These are phyloP conservation scores for Lampris megalopsis DNA, from an alignment of 2,113 vertebrate genomes.

Conservation along the genomic window DNA sequence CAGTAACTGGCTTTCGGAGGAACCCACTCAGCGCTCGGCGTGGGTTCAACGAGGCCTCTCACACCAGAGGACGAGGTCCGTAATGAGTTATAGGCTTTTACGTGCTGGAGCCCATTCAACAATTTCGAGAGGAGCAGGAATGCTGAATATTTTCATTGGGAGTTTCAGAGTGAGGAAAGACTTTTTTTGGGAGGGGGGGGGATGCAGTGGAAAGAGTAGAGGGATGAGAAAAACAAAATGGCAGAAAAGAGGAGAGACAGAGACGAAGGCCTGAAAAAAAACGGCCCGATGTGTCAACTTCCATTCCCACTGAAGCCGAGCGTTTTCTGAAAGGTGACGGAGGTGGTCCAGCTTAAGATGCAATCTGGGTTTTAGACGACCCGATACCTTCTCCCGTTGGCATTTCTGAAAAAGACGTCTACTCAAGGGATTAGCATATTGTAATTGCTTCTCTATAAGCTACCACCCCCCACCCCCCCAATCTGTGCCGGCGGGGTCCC, in stretches of 20 bases:
- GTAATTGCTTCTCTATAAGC: too few species aligned
- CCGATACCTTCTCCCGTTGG: too few species aligned
- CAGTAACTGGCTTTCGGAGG: conserved; percentile 51
- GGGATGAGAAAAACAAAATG: background rate
- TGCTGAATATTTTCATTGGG: conserved; percentile 5
- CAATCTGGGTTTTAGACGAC: too few species aligned
- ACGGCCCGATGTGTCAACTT: background rate
- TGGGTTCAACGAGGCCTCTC: conserved; percentile 46
- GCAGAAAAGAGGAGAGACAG: background rate
- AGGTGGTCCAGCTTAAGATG: too few species aligned
- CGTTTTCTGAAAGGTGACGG: too few species aligned
- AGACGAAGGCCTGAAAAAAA: background rate
- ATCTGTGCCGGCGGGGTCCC: too few species aligned
- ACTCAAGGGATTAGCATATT: too few species aligned
- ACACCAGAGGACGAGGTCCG: conserved; percentile 49
- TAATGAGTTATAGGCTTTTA: conserved; percentile 56
- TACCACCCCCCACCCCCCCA: too few species aligned
- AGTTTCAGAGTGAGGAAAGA: conserved; percentile 5
- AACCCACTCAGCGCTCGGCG: conserved; percentile 48
- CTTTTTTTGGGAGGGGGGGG: background rate
- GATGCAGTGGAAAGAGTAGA: conserved; percentile 6
- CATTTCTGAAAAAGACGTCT: too few species aligned
- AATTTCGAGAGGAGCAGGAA: conserved; percentile 26
- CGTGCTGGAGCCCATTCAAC: conserved; percentile 44
- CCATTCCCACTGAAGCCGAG: background rate